Evolutionary conservation across 2,113 vertebrate genomes (phyloP).

Genomic region (Centropristis striata): DNA sequence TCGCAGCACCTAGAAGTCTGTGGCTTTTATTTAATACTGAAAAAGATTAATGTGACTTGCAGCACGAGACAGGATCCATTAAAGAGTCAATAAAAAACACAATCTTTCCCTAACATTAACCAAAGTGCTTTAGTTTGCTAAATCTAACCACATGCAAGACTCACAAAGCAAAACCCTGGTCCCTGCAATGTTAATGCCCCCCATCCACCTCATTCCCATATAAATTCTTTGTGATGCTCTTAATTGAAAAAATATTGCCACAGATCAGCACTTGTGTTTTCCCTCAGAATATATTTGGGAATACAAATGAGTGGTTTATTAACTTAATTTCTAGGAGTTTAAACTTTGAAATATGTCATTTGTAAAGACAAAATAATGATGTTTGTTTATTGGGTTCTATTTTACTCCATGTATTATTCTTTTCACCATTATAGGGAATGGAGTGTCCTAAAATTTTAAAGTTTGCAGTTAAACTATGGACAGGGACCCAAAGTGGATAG

Average conservation of each 20-base stretch:
- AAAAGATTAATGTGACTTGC: neutral
- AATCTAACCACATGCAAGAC: neutral
- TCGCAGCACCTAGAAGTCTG: too few species aligned
- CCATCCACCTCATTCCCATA: neutral
- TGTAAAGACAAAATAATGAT: neutral
- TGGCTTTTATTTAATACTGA: neutral
- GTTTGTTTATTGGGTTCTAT: neutral
- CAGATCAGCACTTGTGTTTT: neutral
- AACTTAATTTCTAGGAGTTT: neutral
- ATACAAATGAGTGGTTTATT: neutral
- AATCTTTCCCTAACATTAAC: neutral
- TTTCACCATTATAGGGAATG: neutral
- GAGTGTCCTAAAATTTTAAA: neutral
- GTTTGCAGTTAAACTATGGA: constrained; percentile 13
- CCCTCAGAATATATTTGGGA: neutral
- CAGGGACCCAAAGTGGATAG: constrained; percentile 4
- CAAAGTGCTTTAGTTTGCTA: constrained; percentile 6
- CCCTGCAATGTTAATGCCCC: neutral
- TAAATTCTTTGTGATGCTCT: neutral
- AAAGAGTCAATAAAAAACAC: neutral
- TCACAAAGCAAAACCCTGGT: neutral
- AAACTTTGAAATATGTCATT: neutral
- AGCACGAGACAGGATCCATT: neutral
- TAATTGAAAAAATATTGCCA: neutral
- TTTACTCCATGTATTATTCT: too few species aligned